A percentile compares a stretch with the other conserved stretches of the same genome.
phyloP scores from a whole-genome alignment of 2,888 invertebrate genomes.

The Shargacucullia verbasci region DNA sequence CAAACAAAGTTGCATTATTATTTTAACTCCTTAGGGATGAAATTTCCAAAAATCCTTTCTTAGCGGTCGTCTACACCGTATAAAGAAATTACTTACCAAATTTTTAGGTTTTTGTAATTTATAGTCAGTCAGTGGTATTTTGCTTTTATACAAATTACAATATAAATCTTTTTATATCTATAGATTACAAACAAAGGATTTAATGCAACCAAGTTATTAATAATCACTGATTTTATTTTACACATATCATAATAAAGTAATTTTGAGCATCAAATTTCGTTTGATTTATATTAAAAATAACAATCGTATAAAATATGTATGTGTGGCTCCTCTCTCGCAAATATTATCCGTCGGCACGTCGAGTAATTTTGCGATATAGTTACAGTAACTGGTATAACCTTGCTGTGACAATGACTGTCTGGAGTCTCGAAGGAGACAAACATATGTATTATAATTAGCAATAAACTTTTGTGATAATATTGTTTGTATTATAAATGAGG shows the following conservation, averaged over 20 bases:
- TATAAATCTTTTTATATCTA: too few species aligned
- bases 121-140: too few species aligned
- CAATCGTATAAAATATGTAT: slow-evolving; percentile 15
- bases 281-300: slow-evolving; percentile 13
- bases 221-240: slow-evolving; percentile 9
- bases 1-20: too few species aligned
- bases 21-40: too few species aligned
- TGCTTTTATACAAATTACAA: too few species aligned
- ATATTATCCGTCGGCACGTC: slow-evolving; percentile 18
- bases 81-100: too few species aligned
- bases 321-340: slow-evolving; percentile 9
- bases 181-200: slow-evolving; percentile 5
- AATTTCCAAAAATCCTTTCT: too few species aligned
- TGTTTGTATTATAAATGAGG: slow-evolving; percentile 26
- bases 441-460: slow-evolving; percentile 46
- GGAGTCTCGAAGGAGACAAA: slow-evolving; percentile 41
- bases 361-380: slow-evolving; percentile 16
- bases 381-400: slow-evolving; percentile 35
- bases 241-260: slow-evolving; percentile 4
- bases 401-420: slow-evolving; percentile 49
- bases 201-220: slow-evolving; percentile 26
- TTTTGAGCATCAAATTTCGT: slow-evolving; percentile 1
- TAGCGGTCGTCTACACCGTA: too few species aligned
- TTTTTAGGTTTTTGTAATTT: too few species aligned
- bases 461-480: slow-evolving; percentile 36